These are phyloP conservation scores for Tolmerus cingulatus DNA, from an alignment of 2,888 invertebrate genomes.

Conservation along the genomic window DNA sequence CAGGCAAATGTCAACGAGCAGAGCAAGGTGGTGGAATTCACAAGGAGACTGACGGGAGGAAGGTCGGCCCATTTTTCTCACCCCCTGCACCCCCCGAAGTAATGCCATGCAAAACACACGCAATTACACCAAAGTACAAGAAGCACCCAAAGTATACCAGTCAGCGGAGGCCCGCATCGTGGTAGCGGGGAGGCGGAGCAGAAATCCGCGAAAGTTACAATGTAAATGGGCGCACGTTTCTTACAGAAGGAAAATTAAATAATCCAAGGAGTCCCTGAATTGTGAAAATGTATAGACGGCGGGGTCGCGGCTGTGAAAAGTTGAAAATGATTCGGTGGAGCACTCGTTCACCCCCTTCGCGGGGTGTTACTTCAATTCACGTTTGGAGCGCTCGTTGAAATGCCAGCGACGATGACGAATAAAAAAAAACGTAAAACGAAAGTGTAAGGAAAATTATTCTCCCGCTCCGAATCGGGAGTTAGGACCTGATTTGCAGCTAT, in stretches of 20 bases:
- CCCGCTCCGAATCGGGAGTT: not conserved
- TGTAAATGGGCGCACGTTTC: conserved; percentile 7
- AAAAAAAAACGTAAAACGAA: not conserved
- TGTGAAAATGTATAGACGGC: not conserved
- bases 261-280: conserved; percentile 17
- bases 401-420: not conserved
- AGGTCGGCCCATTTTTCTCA: not conserved
- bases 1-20: conserved; percentile 1
- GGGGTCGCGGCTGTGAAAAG: not conserved
- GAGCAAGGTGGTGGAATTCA: not conserved
- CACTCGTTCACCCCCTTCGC: not conserved
- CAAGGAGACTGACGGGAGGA: not conserved
- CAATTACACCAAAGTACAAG: not conserved
- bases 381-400: not conserved
- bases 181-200: not conserved
- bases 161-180: not conserved
- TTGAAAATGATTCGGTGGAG: conserved; percentile 10
- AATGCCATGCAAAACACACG: not conserved
- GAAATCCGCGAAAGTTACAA: not conserved
- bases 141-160: not conserved
- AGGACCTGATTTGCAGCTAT: not conserved
- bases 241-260: conserved; percentile 25
- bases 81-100: not conserved
- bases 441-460: conserved; percentile 1
- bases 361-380: not conserved